A percentile compares a stretch with the other conserved stretches of the same genome.
Conservation (phyloP, 35 echinoderm and acorn worm genomes). For the Patiria miniata region DNA sequence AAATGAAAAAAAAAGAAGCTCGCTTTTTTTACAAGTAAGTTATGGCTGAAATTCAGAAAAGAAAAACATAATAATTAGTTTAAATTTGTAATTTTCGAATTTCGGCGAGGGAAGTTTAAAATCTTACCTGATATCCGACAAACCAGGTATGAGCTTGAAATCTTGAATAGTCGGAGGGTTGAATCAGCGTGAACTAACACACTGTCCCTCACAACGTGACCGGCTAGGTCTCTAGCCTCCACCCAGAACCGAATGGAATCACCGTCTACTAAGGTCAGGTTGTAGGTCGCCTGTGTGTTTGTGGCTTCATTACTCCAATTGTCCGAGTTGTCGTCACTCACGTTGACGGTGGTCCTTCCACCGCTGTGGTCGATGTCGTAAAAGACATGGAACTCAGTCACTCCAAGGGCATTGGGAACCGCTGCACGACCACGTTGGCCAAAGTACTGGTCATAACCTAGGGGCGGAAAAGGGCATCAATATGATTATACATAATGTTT, state of each 20-base stretch:
- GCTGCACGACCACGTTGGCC: constrained; percentile 25
- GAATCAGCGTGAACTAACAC: constrained; percentile 50
- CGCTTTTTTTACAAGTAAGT: too few species aligned
- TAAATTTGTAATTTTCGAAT: too few species aligned
- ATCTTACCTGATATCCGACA: constrained; percentile 39
- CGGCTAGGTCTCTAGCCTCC: constrained; percentile 24
- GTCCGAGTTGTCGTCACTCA: background rate
- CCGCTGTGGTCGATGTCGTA: constrained; percentile 19
- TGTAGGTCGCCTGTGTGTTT: background rate
- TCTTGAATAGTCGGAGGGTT: constrained; percentile 23
- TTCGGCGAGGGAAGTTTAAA: too few species aligned
- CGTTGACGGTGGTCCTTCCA: background rate
- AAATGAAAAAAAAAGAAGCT: too few species aligned
- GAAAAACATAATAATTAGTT: too few species aligned
- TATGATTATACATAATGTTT: too few species aligned
- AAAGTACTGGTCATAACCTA: constrained; percentile 28
- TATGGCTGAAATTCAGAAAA: too few species aligned
- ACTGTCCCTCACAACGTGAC: background rate
- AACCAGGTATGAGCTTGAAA: background rate
- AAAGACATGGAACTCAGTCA: constrained; percentile 14
- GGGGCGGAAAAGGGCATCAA: too few species aligned
- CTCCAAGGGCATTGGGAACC: background rate
- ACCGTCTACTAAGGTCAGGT: constrained; percentile 26
- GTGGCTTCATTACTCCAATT: constrained; percentile 16
- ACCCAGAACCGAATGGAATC: constrained; percentile 51